Evolutionary conservation across 2,888 invertebrate species (phyloP), one percentile per base, ranked within the genome.

Genomic region (Tuberolachnus salignus): DNA sequence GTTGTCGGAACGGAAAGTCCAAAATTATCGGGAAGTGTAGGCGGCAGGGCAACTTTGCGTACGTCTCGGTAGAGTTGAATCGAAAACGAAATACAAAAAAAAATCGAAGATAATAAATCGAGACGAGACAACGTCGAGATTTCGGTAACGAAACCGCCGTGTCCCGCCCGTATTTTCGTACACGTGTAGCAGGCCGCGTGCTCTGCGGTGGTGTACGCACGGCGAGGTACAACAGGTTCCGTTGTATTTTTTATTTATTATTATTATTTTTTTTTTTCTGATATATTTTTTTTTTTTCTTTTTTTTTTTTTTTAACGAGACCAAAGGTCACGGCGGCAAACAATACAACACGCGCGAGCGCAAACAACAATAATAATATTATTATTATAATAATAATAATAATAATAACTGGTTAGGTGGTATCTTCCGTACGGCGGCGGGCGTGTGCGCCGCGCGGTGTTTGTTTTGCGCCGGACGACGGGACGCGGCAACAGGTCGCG

Each of bases 351-450:
- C 55, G 51, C 55, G n/a, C 59, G n/a, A 13, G 34, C 3, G 6
- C 34, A 34, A 19, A 49, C 73, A 63, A 21, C 34, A 72, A 61
- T 19, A 34, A 78, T 46, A 67, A 75, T 26, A 72, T 57, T 16
- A 67, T 66, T 10, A 66, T 49, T 19, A 71, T 21, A 72, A 61
- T 19, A 72, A 70, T 14, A 51, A 63, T 11, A 63, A 66, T 26
- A 67, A 61, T 78, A 61, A 78, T 78, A 78, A 78, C 78, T 78
- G 78, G 78, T 78, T 78, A 69, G n/a, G n/a, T n/a, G n/a, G n/a
- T n/a, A n/a, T n/a, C n/a, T n/a, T 67, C n/a, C 10, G 53, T 14
- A 53, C 73, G 51, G 61, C 26, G 19, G 23, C 42, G 26, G n/a
- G n/a, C 11, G 34, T 21, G 71, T 44, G 51, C 46, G 72, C n/a